These are phyloP conservation scores for Eublepharis macularius DNA, from an alignment of 2,113 vertebrate species.

Conservation along the genomic window DNA sequence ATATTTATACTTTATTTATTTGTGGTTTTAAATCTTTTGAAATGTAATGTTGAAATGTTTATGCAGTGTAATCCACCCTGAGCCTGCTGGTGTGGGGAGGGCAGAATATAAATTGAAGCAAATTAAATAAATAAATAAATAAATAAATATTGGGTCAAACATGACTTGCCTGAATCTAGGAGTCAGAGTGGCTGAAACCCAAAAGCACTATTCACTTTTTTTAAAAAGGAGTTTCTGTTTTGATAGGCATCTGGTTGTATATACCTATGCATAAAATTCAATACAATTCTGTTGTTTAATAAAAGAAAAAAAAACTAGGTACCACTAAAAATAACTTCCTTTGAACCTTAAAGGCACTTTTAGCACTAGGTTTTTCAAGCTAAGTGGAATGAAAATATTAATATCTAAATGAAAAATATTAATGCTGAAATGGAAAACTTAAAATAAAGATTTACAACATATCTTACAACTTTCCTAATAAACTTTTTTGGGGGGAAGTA, in stretches of 20 bases:
- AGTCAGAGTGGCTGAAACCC: neutral
- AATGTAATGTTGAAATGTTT: too few species aligned
- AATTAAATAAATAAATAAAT: too few species aligned
- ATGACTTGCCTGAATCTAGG: neutral
- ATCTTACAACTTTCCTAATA: conserved; percentile 43
- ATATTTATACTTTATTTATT: too few species aligned
- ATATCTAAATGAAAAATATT: conserved; percentile 66
- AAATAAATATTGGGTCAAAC: neutral
- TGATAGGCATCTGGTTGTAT: neutral
- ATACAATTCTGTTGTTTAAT: conserved; percentile 58
- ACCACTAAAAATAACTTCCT: conserved; percentile 61
- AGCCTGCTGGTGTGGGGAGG: too few species aligned
- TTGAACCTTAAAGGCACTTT: conserved; percentile 59
- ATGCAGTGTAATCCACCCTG: too few species aligned
- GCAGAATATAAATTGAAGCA: too few species aligned
- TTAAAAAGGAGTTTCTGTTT: conserved; percentile 3
- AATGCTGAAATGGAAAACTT: conserved; percentile 54
- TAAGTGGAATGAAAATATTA: conserved; percentile 60
- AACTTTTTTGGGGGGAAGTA: conserved; percentile 33
- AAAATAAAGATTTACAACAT: conserved; percentile 58
- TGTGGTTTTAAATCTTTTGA: too few species aligned
- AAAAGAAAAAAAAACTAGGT: conserved; percentile 56
- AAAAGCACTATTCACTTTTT: conserved; percentile 15
- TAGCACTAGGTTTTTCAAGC: conserved; percentile 49
- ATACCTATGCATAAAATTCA: conserved; percentile 27